These are phyloP conservation scores for Enteromius viviparus DNA, from an alignment of 2,797 vertebrate species.

Conservation along the genomic window DNA sequence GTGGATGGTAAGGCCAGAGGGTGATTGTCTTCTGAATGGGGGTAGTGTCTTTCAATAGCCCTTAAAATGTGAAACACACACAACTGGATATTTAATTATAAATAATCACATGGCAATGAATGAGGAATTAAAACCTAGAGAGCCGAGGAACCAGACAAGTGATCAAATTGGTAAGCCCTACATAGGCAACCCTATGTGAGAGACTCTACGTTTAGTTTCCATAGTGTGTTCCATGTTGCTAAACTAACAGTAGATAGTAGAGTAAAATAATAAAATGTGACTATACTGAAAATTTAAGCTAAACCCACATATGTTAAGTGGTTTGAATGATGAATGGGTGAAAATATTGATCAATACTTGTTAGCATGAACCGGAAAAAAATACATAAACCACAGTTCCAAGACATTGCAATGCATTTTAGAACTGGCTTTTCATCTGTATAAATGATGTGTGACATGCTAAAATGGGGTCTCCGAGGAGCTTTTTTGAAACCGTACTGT, in stretches of 20 bases:
- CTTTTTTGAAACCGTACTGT: not conserved
- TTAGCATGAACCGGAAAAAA: not conserved
- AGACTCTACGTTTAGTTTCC: not conserved
- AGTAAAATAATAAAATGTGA: not conserved
- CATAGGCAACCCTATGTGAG: not conserved
- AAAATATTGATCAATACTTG: not conserved
- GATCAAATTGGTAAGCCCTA: not conserved
- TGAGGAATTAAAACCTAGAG: not conserved
- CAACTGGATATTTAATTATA: constrained; percentile 16
- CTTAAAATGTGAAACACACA: constrained; percentile 30
- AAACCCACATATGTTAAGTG: not conserved
- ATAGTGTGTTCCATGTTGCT: not conserved
- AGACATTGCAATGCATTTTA: not conserved
- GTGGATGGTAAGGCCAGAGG: not conserved
- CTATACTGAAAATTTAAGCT: not conserved
- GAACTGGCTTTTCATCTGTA: not conserved
- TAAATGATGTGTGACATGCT: not conserved
- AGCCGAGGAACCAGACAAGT: not conserved
- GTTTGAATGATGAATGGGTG: not conserved
- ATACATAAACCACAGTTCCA: not conserved
- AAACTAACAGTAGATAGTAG: not conserved
- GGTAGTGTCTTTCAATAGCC: constrained; percentile 1
- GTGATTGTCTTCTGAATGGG: constrained; percentile 10
- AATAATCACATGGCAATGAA: constrained; percentile 18
- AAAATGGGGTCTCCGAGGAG: not conserved